Conservation (phyloP, 2,888 invertebrate species). For the Dyspetes luteomarginatus region DNA sequence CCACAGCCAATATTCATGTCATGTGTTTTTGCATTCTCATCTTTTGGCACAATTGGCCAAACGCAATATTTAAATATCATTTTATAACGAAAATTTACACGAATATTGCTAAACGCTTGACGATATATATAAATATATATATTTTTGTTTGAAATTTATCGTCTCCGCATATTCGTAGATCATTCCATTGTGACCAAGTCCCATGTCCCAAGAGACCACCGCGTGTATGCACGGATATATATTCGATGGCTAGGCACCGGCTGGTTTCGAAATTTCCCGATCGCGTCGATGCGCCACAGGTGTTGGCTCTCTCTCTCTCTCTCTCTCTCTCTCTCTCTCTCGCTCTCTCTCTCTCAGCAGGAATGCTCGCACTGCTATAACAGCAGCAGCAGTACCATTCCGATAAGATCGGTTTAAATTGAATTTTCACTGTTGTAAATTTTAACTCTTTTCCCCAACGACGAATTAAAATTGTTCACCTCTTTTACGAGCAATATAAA, state of each 20-base stretch:
- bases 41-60: conserved; percentile 75
- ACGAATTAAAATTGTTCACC: conserved; percentile 1
- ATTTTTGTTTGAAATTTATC: neutral
- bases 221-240: neutral
- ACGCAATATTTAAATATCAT: conserved; percentile 80
- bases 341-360: neutral
- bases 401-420: conserved; percentile 56
- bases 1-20: conserved; percentile 58
- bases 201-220: conserved; percentile 5
- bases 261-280: conserved; percentile 51
- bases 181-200: conserved; percentile 28
- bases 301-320: conserved; percentile 39
- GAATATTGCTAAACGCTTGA: neutral
- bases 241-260: neutral
- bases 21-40: conserved; percentile 64
- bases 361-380: neutral
- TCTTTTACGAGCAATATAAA: neutral
- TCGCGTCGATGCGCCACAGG: conserved; percentile 62
- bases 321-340: neutral
- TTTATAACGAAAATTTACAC: neutral
- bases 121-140: neutral
- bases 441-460: neutral
- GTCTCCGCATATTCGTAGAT: conserved; percentile 10
- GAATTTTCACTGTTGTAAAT: conserved; percentile 36
- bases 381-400: neutral